A percentile compares a stretch with the other conserved stretches of the same genome.
phyloP scores from a whole-genome alignment of 2,113 vertebrate genomes.

The Gila orcuttii region DNA sequence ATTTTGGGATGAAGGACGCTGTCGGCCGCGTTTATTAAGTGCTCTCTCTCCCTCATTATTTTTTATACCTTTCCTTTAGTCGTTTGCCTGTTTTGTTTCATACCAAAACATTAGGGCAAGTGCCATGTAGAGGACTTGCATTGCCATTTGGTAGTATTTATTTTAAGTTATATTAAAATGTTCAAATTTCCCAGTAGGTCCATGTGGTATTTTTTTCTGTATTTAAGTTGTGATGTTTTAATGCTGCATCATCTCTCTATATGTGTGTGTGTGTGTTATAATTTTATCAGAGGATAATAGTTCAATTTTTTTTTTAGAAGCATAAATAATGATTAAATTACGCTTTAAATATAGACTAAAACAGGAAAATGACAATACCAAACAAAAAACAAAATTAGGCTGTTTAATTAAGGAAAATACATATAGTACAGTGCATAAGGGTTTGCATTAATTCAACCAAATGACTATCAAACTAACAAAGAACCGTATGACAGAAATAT shows the following conservation, averaged over 20 bases:
- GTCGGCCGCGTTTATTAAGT: slow-evolving; percentile 71
- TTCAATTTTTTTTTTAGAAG: too few relatives aligned
- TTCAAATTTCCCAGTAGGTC: slow-evolving; percentile 70
- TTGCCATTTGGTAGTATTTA: slow-evolving; percentile 81
- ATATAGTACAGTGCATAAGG: background rate
- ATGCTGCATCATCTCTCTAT: background rate
- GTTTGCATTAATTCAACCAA: background rate
- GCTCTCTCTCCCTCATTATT: slow-evolving; percentile 54
- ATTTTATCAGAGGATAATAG: too few relatives aligned
- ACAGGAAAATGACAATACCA: background rate
- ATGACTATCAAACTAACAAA: background rate
- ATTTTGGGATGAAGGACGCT: slow-evolving; percentile 62
- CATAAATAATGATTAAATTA: too few relatives aligned
- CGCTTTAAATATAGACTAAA: background rate
- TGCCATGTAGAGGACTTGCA: slow-evolving; percentile 73
- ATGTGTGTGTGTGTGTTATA: too few relatives aligned
- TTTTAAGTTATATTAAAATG: slow-evolving; percentile 83
- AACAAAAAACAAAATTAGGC: background rate
- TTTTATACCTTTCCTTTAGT: slow-evolving; percentile 61
- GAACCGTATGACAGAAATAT: background rate
- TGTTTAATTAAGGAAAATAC: slow-evolving; percentile 19
- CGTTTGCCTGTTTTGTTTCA: slow-evolving; percentile 76
- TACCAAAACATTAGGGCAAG: slow-evolving; percentile 79
- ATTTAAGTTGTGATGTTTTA: background rate
- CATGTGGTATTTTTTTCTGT: background rate